Evolutionary conservation across 1,140 invertebrate genomes (phyloP), one percentile per base, ranked within the genome.

Genomic region (Lordiphosa collinella): DNA sequence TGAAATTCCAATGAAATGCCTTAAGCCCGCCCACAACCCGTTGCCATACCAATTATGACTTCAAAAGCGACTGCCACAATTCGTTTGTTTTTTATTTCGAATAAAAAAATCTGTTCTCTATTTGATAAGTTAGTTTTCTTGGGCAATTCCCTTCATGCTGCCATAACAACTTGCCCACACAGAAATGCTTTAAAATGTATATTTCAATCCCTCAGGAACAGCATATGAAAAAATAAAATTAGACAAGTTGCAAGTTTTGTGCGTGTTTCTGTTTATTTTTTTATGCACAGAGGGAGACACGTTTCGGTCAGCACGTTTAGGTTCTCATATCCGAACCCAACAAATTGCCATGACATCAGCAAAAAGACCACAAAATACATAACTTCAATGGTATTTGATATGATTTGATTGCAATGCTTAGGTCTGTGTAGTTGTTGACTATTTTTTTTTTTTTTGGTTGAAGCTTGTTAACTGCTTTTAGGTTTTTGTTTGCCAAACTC

Each of bases 301-400:
- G 22, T 25, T 25, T 6, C 22, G 22, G 22, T 25, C 22, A 25
- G 22, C 22, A 25, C 5, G 22, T 38, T 38, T 38, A 29, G 16
- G 8, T 44, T 44, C 0, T 13, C 13, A 12, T 18, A 29, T 12
- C 11, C 13, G 6, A 2, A 18, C 12, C 5, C 11, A 29, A 16
- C 29, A 13, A 49, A 29, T 14, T 12, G 14, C 12, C 14, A 37
- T 40, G 25, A 13, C 34, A 35, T 25, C 12, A 34, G 29, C 14
- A 18, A 14, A 25, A 25, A 25, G 36, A 57, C 10, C 5, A 32
- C 10, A 54, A 22, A 12, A 16, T n/a, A 16, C 40, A 48, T 29
- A 36, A 70, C 63, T 60, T 51, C 41, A 44, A 29, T 44, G 31
- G 49, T 66, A 52, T 55, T 66, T 67, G 58, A 71, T 54, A 44